Conservation (phyloP, 2,888 invertebrate genomes). For the Idaea dimidiata region DNA sequence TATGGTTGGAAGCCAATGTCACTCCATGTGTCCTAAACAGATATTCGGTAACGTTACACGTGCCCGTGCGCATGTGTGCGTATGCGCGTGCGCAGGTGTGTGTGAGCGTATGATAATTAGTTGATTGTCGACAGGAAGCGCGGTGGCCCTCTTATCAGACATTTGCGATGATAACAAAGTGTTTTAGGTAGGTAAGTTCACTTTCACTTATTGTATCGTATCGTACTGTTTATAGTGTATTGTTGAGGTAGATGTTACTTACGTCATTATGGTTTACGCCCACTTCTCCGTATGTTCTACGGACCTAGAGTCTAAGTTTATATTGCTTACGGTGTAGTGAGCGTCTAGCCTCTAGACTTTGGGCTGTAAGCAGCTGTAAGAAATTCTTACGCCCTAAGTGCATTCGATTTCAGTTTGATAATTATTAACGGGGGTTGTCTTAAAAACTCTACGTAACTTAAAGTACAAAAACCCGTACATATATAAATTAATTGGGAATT, state of each 20-base stretch:
- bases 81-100: conserved; percentile 13
- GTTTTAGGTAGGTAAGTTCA: background rate
- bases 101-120: conserved; percentile 4
- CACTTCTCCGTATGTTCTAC: background rate
- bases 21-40: conserved; percentile 53
- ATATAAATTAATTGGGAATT: too few species aligned
- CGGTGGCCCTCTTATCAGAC: background rate
- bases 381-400: too few species aligned
- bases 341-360: too few species aligned
- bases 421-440: too few species aligned
- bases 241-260: background rate
- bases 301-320: too few species aligned
- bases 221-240: background rate
- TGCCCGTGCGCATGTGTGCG: conserved; percentile 36
- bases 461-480: too few species aligned
- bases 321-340: too few species aligned
- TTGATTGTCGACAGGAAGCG: conserved; percentile 4
- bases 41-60: conserved; percentile 46
- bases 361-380: too few species aligned
- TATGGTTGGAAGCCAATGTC: conserved; percentile 74
- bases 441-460: too few species aligned
- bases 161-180: background rate
- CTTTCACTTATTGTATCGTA: background rate
- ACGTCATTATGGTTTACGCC: background rate
- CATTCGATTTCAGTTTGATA: too few species aligned